Percentiles rank a stretch among this genome's conserved stretches.
These are phyloP conservation scores for Ylistrum balloti DNA, from an alignment of 1,140 invertebrate genomes.

Conservation along the genomic window DNA sequence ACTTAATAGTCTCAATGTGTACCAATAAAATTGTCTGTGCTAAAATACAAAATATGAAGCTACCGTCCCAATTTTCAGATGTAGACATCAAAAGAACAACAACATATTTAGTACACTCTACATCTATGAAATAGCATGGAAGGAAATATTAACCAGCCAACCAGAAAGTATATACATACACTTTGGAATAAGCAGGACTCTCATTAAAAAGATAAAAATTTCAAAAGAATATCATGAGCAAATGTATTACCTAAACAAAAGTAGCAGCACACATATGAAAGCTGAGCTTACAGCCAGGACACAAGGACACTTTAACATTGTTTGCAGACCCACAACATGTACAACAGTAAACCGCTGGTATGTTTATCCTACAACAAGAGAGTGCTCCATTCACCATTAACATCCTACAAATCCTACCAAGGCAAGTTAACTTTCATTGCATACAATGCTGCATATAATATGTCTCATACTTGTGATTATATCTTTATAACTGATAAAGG, in stretches of 20 bases:
- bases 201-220: not conserved
- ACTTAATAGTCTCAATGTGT: not conserved
- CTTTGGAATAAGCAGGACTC: not conserved
- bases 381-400: not conserved
- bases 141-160: not conserved
- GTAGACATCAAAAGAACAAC: not conserved
- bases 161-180: not conserved
- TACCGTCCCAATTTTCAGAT: not conserved
- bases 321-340: conserved; percentile 24
- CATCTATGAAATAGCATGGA: not conserved
- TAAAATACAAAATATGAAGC: no score
- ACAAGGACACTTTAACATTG: conserved; percentile 1
- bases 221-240: not conserved
- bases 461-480: conserved; percentile 21
- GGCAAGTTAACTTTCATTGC: conserved; percentile 38
- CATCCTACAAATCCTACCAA: not conserved
- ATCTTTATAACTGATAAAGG: conserved; percentile 28
- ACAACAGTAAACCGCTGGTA: not conserved
- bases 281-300: not conserved
- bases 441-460: conserved; percentile 35
- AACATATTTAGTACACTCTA: not conserved
- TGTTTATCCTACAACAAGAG: not conserved
- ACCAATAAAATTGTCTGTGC: not conserved
- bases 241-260: not conserved
- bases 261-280: conserved; percentile 22